A percentile compares a stretch with the other conserved stretches of the same genome.
These are phyloP conservation scores for Meloidogyne hapla DNA, from an alignment of 1,140 invertebrate species.

Conservation along the genomic window DNA sequence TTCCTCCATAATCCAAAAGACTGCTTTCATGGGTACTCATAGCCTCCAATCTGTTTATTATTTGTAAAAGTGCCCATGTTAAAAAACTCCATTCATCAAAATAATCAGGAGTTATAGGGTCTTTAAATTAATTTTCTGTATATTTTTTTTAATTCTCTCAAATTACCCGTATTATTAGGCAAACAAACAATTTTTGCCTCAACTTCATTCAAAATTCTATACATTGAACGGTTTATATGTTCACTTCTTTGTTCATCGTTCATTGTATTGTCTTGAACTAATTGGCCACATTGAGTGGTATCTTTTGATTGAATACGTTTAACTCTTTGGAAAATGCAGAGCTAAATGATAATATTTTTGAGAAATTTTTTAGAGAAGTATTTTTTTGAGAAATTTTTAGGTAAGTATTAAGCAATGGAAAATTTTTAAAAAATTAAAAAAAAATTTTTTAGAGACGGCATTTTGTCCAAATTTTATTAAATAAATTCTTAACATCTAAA, in stretches of 20 bases:
- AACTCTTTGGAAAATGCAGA: constrained; percentile 47
- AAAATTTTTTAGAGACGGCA: too few species aligned
- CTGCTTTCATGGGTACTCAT: constrained; percentile 20
- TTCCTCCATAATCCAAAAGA: constrained; percentile 45
- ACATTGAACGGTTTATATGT: constrained; percentile 45
- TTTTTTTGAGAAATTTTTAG: too few species aligned
- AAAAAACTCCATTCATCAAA: constrained; percentile 50
- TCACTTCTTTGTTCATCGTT: constrained; percentile 47
- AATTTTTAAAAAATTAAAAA: constrained; percentile 16
- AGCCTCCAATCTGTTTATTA: constrained; percentile 43
- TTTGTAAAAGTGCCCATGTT: constrained; percentile 48
- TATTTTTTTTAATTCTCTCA: neutral
- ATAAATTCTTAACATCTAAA: too few species aligned
- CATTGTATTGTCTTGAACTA: constrained; percentile 31
- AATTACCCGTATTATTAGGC: constrained; percentile 31
- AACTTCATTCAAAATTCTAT: constrained; percentile 51
- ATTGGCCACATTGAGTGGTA: constrained; percentile 33
- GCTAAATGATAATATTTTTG: constrained; percentile 1
- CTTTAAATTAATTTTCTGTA: constrained; percentile 22
- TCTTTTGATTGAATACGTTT: constrained; percentile 46
- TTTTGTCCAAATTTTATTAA: too few species aligned
- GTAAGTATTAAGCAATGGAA: neutral
- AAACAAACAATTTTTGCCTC: constrained; percentile 39
- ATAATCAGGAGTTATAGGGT: constrained; percentile 38
- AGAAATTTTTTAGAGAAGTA: too few species aligned